A percentile compares a stretch with the other conserved stretches of the same genome.
Evolutionary conservation across 2,888 invertebrate species (phyloP).

Genomic region (Physocephala rufipes): DNA sequence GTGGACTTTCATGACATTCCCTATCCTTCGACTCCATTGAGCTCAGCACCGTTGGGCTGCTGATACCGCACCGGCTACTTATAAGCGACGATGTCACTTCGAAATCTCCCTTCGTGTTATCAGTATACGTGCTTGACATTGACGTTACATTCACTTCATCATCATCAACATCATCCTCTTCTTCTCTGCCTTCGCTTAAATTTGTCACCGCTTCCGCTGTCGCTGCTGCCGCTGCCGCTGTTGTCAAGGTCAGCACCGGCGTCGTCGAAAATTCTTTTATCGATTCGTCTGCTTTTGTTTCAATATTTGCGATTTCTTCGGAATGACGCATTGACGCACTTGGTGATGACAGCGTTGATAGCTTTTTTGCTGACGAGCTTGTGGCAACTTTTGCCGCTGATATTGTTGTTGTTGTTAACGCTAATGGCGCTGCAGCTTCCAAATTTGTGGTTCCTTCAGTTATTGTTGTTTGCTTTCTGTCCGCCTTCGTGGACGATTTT

Average conservation of each 20-base stretch:
- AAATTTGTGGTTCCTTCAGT: neutral
- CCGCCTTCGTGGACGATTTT: conserved; percentile 27
- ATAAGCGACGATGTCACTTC: conserved; percentile 15
- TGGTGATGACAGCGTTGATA: too few species aligned
- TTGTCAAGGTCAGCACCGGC: neutral
- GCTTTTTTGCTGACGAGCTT: too few species aligned
- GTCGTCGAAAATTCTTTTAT: too few species aligned
- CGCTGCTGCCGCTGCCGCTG: conserved; percentile 9
- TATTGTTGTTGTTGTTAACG: conserved; percentile 26
- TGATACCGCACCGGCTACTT: neutral
- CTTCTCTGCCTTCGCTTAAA: neutral
- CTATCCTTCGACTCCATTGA: conserved; percentile 54
- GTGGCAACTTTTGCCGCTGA: conserved; percentile 1
- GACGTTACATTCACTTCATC: conserved; percentile 13
- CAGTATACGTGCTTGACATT: conserved; percentile 17
- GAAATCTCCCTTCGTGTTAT: conserved; percentile 3
- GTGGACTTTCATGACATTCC: conserved; percentile 48
- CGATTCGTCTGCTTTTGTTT: too few species aligned
- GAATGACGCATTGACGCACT: too few species aligned
- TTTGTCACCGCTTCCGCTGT: conserved; percentile 21
- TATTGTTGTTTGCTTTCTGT: conserved; percentile 14
- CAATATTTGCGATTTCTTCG: too few species aligned
- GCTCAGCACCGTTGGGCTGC: neutral
- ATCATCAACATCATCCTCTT: neutral
- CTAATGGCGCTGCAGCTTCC: neutral